Conservation (phyloP, 2,797 vertebrate species). For the Epinephelus coioides region DNA sequence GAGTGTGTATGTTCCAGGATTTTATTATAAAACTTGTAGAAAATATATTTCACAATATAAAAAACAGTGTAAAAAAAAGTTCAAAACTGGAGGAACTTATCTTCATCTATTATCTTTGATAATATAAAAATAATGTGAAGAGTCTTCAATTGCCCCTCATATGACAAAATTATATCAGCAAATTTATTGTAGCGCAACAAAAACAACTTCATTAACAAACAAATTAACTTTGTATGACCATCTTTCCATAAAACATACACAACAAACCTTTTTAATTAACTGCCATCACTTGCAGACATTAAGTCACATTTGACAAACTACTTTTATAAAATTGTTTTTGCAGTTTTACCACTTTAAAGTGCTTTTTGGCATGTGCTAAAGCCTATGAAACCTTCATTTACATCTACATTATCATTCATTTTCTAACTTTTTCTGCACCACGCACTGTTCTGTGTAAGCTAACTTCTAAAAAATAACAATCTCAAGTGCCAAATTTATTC, state of each 20-base stretch:
- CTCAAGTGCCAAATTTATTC: accelerated
- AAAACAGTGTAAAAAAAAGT: too few relatives aligned
- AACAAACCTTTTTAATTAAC: not conserved
- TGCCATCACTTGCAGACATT: not conserved
- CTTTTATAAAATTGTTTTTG: not conserved
- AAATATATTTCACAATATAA: too few relatives aligned
- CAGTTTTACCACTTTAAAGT: not conserved
- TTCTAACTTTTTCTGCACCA: accelerated
- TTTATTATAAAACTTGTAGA: too few relatives aligned
- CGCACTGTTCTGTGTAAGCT: not conserved
- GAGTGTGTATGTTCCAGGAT: too few relatives aligned
- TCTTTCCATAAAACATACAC: not conserved
- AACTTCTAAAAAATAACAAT: not conserved
- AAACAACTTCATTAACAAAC: not conserved
- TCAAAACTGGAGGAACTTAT: too few relatives aligned
- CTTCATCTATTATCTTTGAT: too few relatives aligned
- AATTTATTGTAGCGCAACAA: not conserved
- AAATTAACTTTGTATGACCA: not conserved
- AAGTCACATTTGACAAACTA: not conserved
- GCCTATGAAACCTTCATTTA: not conserved
- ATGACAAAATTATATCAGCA: too few relatives aligned
- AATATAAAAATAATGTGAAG: too few relatives aligned
- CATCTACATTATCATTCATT: too few relatives aligned
- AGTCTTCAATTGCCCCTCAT: too few relatives aligned
- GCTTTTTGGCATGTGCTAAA: accelerated